Evolutionary conservation across 2,888 invertebrate genomes (phyloP).

Genomic region (Cinara cedri): DNA sequence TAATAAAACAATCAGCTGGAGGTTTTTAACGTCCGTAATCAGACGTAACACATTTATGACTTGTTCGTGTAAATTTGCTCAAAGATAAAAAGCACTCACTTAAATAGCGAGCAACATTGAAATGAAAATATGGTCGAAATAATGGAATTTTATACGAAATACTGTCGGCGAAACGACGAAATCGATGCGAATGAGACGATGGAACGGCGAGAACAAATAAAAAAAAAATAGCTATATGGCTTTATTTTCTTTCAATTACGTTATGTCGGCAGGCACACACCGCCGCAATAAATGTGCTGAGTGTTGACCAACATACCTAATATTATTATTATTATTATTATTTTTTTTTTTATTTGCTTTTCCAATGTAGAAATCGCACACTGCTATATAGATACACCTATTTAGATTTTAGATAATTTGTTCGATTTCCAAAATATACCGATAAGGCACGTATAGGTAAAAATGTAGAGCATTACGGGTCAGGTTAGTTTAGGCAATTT

Average conservation of each 20-base stretch:
- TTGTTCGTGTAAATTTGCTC: too few relatives aligned
- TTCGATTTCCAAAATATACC: neutral
- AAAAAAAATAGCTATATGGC: slow-evolving; percentile 2
- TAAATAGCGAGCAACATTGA: too few relatives aligned
- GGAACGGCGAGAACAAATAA: neutral
- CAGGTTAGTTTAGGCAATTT: too few relatives aligned
- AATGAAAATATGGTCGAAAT: too few relatives aligned
- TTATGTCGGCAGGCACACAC: neutral
- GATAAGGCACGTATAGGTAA: neutral
- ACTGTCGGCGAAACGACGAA: neutral
- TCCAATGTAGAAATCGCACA: too few relatives aligned
- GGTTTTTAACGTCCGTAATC: too few relatives aligned
- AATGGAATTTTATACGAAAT: neutral
- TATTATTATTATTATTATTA: neutral
- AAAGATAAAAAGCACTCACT: too few relatives aligned
- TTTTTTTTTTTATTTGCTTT: too few relatives aligned
- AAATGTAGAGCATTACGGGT: too few relatives aligned
- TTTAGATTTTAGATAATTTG: neutral
- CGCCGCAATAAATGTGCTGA: neutral
- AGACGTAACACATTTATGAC: too few relatives aligned
- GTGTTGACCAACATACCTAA: neutral
- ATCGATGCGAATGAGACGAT: neutral
- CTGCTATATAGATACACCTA: neutral
- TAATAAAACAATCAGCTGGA: too few relatives aligned
- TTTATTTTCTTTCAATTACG: slow-evolving; percentile 6